Base-by-base conservation (phyloP, 2,113 vertebrate genomes). In the Megaceryle torquata region DNA sequence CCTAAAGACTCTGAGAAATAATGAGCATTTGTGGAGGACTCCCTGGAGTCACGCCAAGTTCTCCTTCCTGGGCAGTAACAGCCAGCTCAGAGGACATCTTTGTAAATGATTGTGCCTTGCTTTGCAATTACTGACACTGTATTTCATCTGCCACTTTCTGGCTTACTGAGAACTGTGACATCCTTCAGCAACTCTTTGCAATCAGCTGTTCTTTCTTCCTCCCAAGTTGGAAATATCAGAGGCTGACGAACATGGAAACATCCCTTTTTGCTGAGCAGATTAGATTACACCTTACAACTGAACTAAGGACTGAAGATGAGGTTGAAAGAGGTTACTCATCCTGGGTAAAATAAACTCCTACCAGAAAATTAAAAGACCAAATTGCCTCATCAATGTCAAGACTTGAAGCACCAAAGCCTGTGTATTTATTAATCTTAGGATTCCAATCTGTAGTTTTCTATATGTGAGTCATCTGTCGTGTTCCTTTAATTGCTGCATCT, bases 361-460 rank as follows among this genome's bases (percentile, higher is more conserved):
- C 6, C 33, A 86, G 86, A 71, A 88, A 74, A 88, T 68, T 24
- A 39, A 68, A 83, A 68, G 54, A 93, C 69, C 6, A 48, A 60
- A 68, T 61, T 80, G 39, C 28, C 84, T 91, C 54, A 68, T 88
- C 80, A 88, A 56, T n/a, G 63, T 28, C 43, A 65, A 61, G 67
- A 35, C 31, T 65, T 46, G 13, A 68, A 69, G 54, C 33, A 88
- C 22, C 13, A 86, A 26, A 85, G 4, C 5, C 0, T 1, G 17
- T 41, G 29, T 54, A 59, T 89, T 89, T 94, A 76, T 91, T 88
- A 68, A 60, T 64, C 74, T 69, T 48, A 72, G 22, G 28, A 44
- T 77, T 82, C 75, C 82, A 67, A 53, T 48, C 39, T 11, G 10
- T 16, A 2, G 44, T 88, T 89, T 88, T 35, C 44, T 69, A 1